A percentile compares a stretch with the other conserved stretches of the same genome.
Evolutionary conservation across 2,888 invertebrate genomes (phyloP).

Genomic region (Doris montereyensis): DNA sequence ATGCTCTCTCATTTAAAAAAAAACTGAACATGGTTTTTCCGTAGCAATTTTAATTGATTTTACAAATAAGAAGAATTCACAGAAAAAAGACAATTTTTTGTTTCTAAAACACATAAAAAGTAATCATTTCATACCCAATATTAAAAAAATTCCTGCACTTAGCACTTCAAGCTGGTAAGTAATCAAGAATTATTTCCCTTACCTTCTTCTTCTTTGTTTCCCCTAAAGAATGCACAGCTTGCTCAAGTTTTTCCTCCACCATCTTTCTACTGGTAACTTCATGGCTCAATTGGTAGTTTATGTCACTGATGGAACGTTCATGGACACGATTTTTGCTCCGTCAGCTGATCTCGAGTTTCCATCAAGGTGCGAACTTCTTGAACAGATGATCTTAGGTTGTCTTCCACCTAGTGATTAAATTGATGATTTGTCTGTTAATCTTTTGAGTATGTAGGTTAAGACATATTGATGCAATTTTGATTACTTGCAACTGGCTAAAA

Average conservation of each 20-base stretch:
- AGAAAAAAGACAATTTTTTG: no score
- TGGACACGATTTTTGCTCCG: slow-evolving; percentile 47
- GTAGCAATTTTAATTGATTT: no score
- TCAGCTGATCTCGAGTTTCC: slow-evolving; percentile 52
- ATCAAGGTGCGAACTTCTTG: slow-evolving; percentile 51
- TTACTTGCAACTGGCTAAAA: no score
- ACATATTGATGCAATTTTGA: no score
- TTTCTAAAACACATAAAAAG: no score
- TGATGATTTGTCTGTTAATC: background rate
- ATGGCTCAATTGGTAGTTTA: slow-evolving; percentile 55
- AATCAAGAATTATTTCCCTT: background rate
- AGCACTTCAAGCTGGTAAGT: no score
- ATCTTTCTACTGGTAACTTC: slow-evolving; percentile 57
- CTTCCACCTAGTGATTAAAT: slow-evolving; percentile 50
- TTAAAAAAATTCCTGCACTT: no score
- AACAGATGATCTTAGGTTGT: slow-evolving; percentile 55
- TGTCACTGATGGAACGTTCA: slow-evolving; percentile 54
- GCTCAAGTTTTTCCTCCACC: slow-evolving; percentile 59
- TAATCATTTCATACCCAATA: no score
- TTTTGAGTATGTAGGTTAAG: no score
- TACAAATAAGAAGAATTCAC: no score
- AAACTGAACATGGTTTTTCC: no score
- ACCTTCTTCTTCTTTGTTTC: slow-evolving; percentile 60
- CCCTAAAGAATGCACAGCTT: slow-evolving; percentile 55
- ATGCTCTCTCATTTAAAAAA: no score